Percentiles rank a stretch among this genome's conserved stretches.
These are phyloP conservation scores for Globodera rostochiensis DNA, from an alignment of 1,140 invertebrate genomes.

Conservation along the genomic window DNA sequence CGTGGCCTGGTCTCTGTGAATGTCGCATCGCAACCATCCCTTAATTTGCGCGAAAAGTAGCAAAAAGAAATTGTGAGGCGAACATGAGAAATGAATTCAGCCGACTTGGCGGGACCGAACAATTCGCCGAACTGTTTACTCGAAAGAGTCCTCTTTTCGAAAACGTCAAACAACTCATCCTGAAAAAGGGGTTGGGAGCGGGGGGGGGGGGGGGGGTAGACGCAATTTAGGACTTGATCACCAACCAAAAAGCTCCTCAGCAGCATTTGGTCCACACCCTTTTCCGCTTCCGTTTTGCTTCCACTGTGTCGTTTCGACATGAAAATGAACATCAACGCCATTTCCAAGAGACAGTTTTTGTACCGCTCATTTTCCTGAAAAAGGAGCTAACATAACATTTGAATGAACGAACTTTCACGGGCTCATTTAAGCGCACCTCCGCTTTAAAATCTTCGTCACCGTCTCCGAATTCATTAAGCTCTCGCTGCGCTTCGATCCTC, in stretches of 20 bases:
- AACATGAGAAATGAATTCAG: conserved; percentile 28
- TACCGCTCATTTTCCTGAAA: conserved; percentile 7
- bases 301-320: conserved; percentile 15
- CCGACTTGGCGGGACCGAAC: conserved; percentile 16
- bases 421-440: not conserved
- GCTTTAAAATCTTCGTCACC: not conserved
- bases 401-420: not conserved
- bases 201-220: too few species aligned
- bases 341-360: conserved; percentile 8
- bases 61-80: not conserved
- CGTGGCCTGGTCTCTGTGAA: not conserved
- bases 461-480: not conserved
- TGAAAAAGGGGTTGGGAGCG: not conserved
- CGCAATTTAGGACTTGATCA: not conserved
- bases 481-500: not conserved
- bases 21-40: conserved; percentile 22
- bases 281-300: conserved; percentile 4
- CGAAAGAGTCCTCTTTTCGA: not conserved
- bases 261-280: conserved; percentile 13
- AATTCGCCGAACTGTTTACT: conserved; percentile 15
- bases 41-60: not conserved
- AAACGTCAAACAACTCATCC: conserved; percentile 14
- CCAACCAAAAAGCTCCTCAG: conserved; percentile 24
- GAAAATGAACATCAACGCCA: conserved; percentile 20
- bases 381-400: not conserved